These are phyloP conservation scores for Pygocentrus nattereri DNA, from an alignment of 2,797 vertebrate species.

Conservation along the genomic window DNA sequence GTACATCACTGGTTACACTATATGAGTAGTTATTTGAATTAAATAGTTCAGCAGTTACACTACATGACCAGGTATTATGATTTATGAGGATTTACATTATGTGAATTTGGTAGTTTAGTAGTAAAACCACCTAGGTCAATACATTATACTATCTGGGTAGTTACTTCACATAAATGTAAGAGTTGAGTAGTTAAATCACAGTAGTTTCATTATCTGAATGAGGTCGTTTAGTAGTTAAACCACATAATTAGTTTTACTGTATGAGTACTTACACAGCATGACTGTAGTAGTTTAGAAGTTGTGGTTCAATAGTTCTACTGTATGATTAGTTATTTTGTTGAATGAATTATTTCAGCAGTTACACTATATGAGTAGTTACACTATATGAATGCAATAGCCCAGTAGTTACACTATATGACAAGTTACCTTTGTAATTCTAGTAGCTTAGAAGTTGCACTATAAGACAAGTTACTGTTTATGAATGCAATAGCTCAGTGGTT, in stretches of 20 bases:
- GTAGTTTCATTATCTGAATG: too few relatives aligned
- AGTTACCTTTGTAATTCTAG: neutral
- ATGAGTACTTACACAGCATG: too few relatives aligned
- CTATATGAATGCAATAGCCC: neutral
- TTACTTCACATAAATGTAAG: too few relatives aligned
- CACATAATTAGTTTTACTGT: neutral
- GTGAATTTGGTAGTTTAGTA: too few relatives aligned
- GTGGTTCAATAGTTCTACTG: neutral
- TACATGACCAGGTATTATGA: too few relatives aligned
- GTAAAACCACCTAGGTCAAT: too few relatives aligned
- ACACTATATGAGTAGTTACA: neutral
- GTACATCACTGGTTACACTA: neutral
- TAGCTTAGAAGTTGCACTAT: neutral
- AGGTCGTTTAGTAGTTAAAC: too few relatives aligned
- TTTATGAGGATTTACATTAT: too few relatives aligned
- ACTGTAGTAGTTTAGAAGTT: accelerated
- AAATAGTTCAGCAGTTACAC: too few relatives aligned
- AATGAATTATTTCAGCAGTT: too few relatives aligned
- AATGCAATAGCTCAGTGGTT: neutral
- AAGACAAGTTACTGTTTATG: neutral
- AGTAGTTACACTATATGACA: neutral
- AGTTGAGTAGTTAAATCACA: too few relatives aligned
- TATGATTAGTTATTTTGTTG: neutral
- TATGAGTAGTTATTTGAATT: neutral
- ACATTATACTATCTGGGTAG: too few relatives aligned